Evolutionary conservation across 2,888 invertebrate species (phyloP).

Genomic region (Operophtera brumata): DNA sequence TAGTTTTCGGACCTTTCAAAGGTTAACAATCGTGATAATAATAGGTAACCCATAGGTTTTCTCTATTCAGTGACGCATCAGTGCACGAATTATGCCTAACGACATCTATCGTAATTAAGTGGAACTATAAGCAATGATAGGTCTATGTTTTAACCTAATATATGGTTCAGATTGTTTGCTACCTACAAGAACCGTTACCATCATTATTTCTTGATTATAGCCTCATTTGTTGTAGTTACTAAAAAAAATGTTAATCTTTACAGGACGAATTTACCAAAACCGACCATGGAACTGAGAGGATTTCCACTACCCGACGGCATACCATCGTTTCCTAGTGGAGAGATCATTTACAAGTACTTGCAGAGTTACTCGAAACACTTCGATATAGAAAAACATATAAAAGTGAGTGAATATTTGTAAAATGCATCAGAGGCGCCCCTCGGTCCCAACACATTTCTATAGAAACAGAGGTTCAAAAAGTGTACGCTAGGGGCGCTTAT

Average conservation of each 20-base stretch:
- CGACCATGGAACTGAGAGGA: conserved; percentile 65
- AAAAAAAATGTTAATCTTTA: no score
- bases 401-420: conserved; percentile 41
- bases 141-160: not conserved
- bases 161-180: not conserved
- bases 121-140: conserved; percentile 12
- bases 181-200: not conserved
- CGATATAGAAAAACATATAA: conserved; percentile 57
- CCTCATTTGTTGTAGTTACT: no score
- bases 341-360: conserved; percentile 59
- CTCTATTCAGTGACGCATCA: no score
- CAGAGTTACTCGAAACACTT: conserved; percentile 59
- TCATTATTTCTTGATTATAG: no score
- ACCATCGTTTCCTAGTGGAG: conserved; percentile 62
- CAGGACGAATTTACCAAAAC: conserved; percentile 73
- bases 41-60: no score
- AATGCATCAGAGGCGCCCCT: not conserved
- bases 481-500: no score
- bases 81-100: not conserved
- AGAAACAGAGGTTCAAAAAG: no score
- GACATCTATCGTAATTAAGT: conserved; percentile 12
- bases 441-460: no score
- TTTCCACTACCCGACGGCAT: conserved; percentile 59
- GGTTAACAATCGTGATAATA: no score
- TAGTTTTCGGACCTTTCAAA: no score